Percentiles rank a stretch among this genome's conserved stretches.
Evolutionary conservation across 2,888 invertebrate species (phyloP).

Genomic region (Eupithecia abbreviata): DNA sequence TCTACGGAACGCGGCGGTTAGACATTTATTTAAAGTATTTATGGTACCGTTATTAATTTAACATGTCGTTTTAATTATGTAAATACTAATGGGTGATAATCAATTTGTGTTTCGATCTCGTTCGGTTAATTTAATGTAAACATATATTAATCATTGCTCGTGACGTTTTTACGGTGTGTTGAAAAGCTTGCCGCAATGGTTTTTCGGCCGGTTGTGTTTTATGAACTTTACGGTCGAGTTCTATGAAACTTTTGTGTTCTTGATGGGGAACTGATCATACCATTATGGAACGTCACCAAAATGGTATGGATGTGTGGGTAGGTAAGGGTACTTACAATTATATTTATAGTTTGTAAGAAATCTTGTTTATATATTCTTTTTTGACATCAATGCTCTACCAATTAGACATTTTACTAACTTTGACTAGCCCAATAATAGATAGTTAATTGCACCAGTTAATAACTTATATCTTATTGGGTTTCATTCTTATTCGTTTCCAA

Average conservation of each 20-base stretch:
- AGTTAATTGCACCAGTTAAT: background rate
- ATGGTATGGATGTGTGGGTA: constrained; percentile 85
- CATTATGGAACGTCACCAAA: constrained; percentile 84
- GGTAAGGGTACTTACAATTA: constrained; percentile 78
- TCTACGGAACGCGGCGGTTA: constrained; percentile 74
- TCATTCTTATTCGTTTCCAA: background rate
- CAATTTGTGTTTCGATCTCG: constrained; percentile 77
- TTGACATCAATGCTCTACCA: background rate
- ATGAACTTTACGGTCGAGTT: constrained; percentile 56
- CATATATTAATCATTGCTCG: constrained; percentile 75
- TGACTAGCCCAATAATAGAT: background rate
- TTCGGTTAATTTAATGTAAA: constrained; percentile 79
- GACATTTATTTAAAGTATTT: constrained; percentile 74
- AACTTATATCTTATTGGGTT: background rate
- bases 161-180: constrained; percentile 73
- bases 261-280: constrained; percentile 71
- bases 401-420: background rate
- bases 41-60: constrained; percentile 78
- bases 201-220: constrained; percentile 57
- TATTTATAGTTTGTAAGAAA: constrained; percentile 39
- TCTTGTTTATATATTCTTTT: background rate
- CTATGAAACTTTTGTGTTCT: constrained; percentile 39
- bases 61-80: constrained; percentile 81
- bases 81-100: constrained; percentile 80
- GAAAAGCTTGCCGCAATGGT: constrained; percentile 60